Percentiles rank a stretch among this genome's conserved stretches.
Evolutionary conservation across 1,140 invertebrate species (phyloP).

Genomic region (Drosophila sechellia): DNA sequence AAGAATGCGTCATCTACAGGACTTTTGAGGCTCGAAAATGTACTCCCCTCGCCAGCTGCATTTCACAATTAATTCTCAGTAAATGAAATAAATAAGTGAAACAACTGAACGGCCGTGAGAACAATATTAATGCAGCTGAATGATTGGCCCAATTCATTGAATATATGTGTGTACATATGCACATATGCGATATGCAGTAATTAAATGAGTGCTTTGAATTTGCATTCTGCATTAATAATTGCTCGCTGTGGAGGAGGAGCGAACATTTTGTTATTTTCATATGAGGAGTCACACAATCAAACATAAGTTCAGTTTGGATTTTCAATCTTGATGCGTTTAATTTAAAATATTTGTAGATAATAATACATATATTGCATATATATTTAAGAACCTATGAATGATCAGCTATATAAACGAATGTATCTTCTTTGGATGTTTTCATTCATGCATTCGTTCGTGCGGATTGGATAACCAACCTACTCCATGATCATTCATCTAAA

Average conservation of each 20-base stretch:
- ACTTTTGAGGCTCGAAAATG: not conserved
- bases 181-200: slow-evolving; percentile 6
- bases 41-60: not conserved
- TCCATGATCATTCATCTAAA: slow-evolving; percentile 10
- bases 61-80: slow-evolving; percentile 10
- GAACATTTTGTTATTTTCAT: not conserved
- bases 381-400: not conserved
- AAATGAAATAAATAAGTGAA: slow-evolving; percentile 9
- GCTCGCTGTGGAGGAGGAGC: not conserved
- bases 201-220: not conserved
- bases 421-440: not conserved
- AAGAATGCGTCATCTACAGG: slow-evolving; percentile 7
- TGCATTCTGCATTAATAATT: slow-evolving; percentile 9
- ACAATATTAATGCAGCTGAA: slow-evolving; percentile 3
- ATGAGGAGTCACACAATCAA: not conserved
- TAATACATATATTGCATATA: no score
- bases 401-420: no score
- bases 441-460: slow-evolving; percentile 3
- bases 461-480: not conserved
- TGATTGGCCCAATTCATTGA: slow-evolving; percentile 29
- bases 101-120: slow-evolving; percentile 2
- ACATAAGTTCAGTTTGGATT: slow-evolving; percentile 5
- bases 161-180: slow-evolving; percentile 4
- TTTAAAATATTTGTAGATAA: no score
- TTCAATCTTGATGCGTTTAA: no score